Evolutionary conservation across 2,113 vertebrate genomes (phyloP).

Genomic region (Apistogramma diplotaenia): DNA sequence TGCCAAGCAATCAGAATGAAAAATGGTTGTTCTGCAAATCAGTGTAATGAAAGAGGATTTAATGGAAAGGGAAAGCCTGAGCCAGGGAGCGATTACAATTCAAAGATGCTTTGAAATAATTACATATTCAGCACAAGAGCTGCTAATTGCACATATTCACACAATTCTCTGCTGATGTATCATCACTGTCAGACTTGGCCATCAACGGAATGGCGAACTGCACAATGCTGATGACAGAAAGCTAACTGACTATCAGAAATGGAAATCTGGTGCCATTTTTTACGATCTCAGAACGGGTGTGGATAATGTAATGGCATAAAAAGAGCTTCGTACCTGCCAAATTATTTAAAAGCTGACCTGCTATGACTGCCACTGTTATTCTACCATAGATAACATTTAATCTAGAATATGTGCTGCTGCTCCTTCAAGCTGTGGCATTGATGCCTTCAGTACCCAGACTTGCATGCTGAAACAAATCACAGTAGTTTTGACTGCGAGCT

Average conservation of each 20-base stretch:
- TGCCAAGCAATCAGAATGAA: slow-evolving; percentile 53
- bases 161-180: slow-evolving; percentile 46
- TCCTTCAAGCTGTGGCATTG: not conserved
- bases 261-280: not conserved
- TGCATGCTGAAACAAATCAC: not conserved
- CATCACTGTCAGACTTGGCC: slow-evolving; percentile 35
- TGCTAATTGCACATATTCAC: slow-evolving; percentile 50
- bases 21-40: slow-evolving; percentile 59
- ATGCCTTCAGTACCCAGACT: not conserved
- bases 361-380: not conserved
- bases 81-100: slow-evolving; percentile 37
- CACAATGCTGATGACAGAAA: slow-evolving; percentile 29
- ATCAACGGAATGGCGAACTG: slow-evolving; percentile 1
- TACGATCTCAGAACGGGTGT: not conserved
- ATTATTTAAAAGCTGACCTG: slow-evolving; percentile 3
- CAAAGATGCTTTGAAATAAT: slow-evolving; percentile 56
- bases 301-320: not conserved
- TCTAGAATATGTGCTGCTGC: not conserved
- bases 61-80: slow-evolving; percentile 40
- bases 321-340: not conserved
- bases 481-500: not conserved
- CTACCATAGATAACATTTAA: not conserved
- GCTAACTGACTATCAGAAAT: not conserved
- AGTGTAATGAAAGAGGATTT: slow-evolving; percentile 47
- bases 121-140: slow-evolving; percentile 43